Evolutionary conservation across 2,113 vertebrate genomes (phyloP), one percentile per base, ranked within the genome.

Genomic region (Antigone vipio): DNA sequence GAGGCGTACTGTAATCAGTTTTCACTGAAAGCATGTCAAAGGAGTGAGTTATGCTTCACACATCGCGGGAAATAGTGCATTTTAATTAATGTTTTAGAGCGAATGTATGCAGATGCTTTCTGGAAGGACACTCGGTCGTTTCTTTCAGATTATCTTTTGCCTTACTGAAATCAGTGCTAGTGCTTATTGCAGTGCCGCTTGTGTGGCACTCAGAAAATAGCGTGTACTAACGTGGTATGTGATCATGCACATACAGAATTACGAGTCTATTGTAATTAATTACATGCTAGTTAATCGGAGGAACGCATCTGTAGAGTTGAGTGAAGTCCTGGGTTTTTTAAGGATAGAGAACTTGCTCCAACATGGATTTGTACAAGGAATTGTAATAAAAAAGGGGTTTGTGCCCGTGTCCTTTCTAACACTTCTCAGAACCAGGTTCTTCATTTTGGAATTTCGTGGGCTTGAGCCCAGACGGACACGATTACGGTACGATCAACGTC

Each of bases 131-230:
- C 30, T 71, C 49, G 69, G 66, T 94, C 76, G 74, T 68, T 92
- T 91, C 75, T 86, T 94, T 93, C 81, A 80, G 44, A 34, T 93
- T 75, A n/a, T 58, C 53, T 93, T 96, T 94, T 95, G 17, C 38
- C 42, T 5, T 56, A 27, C 75, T 88, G 40, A 66, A 60, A 30
- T 79, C 52, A 79, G 12, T 38, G 35, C 44, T 67, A 62, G 13
- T 66, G 15, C 17, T 72, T 40, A 23, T 20, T 60, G 20, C 30
- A 74, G 38, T 23, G 44, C 59, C 52, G 13, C 16, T 59, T 72
- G 32, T 75, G 16, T 40, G 44, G 10, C 3, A 15, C 32, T 69
- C 30, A 6, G 32, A 32, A 47, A 63, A 66, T 26, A 4, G 2
- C 16, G 4, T n/a, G 13, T 26, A 6, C 20, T 32, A 30, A 47